Percentiles rank a stretch among this genome's conserved stretches.
Evolutionary conservation across 2,797 vertebrate species (phyloP).

Genomic region (Triplophysa yarkandensis): DNA sequence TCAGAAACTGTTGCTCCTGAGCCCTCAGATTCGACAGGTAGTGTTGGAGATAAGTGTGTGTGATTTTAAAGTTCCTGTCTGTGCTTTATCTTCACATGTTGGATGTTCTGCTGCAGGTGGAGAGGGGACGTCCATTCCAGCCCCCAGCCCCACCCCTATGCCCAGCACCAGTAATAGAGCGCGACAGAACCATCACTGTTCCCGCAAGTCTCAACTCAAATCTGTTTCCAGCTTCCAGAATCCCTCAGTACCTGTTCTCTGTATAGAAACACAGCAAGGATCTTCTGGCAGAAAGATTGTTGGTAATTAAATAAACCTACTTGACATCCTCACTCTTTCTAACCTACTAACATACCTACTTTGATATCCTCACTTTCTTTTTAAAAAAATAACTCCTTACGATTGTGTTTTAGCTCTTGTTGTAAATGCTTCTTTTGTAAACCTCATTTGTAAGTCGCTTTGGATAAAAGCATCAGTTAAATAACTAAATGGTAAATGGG

Average conservation of each 20-base stretch:
- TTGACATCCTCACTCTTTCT: no score
- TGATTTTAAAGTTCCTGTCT: background rate
- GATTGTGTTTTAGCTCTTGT: no score
- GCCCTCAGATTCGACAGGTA: constrained; percentile 68
- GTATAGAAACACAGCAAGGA: constrained; percentile 62
- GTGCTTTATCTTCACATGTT: background rate
- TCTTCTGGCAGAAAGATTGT: constrained; percentile 73
- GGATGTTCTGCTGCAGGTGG: constrained; percentile 62
- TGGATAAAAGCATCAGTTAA: no score
- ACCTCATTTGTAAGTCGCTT: no score
- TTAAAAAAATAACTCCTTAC: no score
- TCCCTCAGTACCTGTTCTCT: constrained; percentile 33
- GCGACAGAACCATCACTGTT: constrained; percentile 65
- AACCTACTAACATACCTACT: no score
- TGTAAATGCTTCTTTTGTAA: no score
- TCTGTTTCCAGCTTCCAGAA: constrained; percentile 62
- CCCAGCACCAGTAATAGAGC: constrained; percentile 41
- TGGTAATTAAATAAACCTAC: no score
- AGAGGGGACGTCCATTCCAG: constrained; percentile 63
- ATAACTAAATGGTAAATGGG: no score
- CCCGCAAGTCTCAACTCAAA: constrained; percentile 68
- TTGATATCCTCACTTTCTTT: no score
- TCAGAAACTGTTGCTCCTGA: constrained; percentile 75
- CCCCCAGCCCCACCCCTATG: constrained; percentile 63
- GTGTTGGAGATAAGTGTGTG: background rate